Evolutionary conservation across 2,797 vertebrate genomes (phyloP), one percentile per base, ranked within the genome.

Genomic region (Characodon lateralis): DNA sequence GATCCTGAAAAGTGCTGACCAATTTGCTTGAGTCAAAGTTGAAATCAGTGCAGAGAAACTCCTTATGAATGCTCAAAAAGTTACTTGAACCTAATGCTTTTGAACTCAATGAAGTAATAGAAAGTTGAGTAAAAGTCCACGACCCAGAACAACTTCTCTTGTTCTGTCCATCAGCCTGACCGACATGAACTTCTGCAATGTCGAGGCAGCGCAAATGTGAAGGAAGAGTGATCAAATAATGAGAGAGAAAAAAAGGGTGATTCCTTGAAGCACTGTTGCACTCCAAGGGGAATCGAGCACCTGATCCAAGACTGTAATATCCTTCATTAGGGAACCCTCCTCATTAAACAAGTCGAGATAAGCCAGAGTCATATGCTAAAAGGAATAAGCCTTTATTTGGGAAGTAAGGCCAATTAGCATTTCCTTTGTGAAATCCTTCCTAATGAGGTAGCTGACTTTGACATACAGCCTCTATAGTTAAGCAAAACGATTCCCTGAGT

Each of bases 401-500:
- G 76, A 85, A 76, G 79, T 83, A 74, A 88, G 81, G 83, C 89
- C 91, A 92, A 94, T 94, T 94, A 93, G 85, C 83, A 91, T 89
- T 80, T 87, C 85, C 88, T 89, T 86, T 91, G 88, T 87, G 83
- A 92, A 90, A 90, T 84, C 82, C 71, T 74, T 83, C 80, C 87
- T 90, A 93, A 93, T 87, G 89, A 92, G 89, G 77, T 31, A 77
- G 74, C 72, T 81, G 81, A 78, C 83, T 86, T 87, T 81, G 84
- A 91, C 87, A 89, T 82, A 70, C 69, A 59, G 82, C 75, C 83
- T 82, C 83, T 78, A 72, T 72, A 88, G 87, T 86, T 76, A 76
- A 71, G 81, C 76, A 81, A 87, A 91, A 89, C 83, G 77, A 89
- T 79, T 81, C 31, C n/a, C 66, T 22, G 76, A 68, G 76, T 80